Base-by-base conservation (phyloP, 2,797 vertebrate genomes). In the Lagorchestes hirsutus region DNA sequence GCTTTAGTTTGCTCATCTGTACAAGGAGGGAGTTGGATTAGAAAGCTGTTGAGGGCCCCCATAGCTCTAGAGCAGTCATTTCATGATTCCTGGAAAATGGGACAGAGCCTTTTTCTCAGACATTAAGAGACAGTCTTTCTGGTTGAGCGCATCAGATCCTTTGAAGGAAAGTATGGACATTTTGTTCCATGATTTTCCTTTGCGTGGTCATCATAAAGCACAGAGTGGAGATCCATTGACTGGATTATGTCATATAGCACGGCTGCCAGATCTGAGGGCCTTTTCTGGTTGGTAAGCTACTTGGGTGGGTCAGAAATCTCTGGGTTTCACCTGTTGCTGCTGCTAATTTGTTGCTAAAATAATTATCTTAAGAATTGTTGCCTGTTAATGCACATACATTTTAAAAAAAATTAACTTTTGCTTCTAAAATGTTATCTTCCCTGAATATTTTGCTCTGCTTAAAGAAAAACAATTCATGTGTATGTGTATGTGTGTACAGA, bases 271-370 rank as follows among this genome's bases (percentile, higher is more conserved):
- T n/a, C 31, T 90, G 12, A 54, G 90, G 31, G 31, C 58, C 58
- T 54, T 92, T 96, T 56, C 55, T 96, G 56, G 56, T 93, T 56
- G 90, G 93, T n/a, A 5, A 3, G 54, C 93, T 46, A 18, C 50
- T 16, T 92, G 94, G 90, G 10, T 93, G 54, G 46, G 56, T 90
- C 56, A 92, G 34, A 59, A 82, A 90, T 94, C 59, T 22, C 56
- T 96, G 52, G 93, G 92, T 59, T 56, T 91, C 62, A 29, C 24
- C 50, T 31, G 3, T 29, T 93, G 92, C 57, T 90, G 57, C 58
- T 90, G 57, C 12, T 96, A 54, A 93, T 55, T 94, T 67, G 34
- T 34, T n/a, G 34, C 31, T 58, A 62, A 34, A 31, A 34, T 62
- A 34, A 62, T 62, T 31, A 62, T 16, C 12, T 34, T 62, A 62